Base-by-base conservation (phyloP, 2,888 invertebrate genomes). In the Drosophila demipolita region DNA sequence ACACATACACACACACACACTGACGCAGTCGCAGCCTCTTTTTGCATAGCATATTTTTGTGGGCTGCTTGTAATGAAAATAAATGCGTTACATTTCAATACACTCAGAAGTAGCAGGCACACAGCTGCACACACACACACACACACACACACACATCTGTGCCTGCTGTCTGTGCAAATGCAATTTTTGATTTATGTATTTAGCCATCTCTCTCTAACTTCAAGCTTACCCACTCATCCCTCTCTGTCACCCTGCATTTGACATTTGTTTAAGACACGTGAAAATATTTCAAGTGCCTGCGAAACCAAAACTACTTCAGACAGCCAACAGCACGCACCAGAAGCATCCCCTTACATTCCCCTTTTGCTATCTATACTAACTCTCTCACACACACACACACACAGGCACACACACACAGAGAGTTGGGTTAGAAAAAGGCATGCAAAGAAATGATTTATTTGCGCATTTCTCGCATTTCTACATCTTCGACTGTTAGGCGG, bases 371-470 rank as follows among this genome's bases (percentile, higher is more conserved):
- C 85, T 72, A 48, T 54, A 58, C 52, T 52, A 60, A 66, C 68
- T 33, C 60, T 26, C 64, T 35, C 53, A 42, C 53, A 57, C 54
- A n/a, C 26, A 35, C 26, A 50, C 45, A 54, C 17, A 53, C 64
- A 40, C 60, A 12, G 45, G 49, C 49, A 32, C 35, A 12, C 15
- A 55, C 20, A 38, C 15, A 57, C 5, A 50, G 23, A 54, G 23
- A 60, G 61, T 45, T 72, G 61, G 54, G 73, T 29, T 67, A 50
- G 52, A 63, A 80, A 79, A 83, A 81, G 81, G 75, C 86, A 86
- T 61, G 80, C 80, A 87, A 90, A 87, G 84, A 91, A 91, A 91
- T 91, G 91, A 91, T 91, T 91, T 91, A 91, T 91, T 91, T 91
- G 83, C 82, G 81, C 87, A 90, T 89, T 90, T 80, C 91, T 89